Base-by-base conservation (phyloP, 2,113 vertebrate species). In the Labeo catla region DNA sequence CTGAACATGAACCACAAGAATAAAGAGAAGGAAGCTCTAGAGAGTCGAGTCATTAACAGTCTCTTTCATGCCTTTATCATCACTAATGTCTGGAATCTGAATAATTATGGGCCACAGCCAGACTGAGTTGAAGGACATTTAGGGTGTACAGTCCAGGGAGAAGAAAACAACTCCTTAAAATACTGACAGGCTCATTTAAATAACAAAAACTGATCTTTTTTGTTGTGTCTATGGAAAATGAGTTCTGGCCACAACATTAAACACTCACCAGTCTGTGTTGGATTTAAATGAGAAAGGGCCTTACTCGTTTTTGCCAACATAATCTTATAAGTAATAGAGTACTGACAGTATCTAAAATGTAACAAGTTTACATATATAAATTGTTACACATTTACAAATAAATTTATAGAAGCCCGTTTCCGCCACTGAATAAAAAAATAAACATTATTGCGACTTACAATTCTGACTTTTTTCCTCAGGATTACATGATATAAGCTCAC, bases 31-130 rank as follows among this genome's bases (percentile, higher is more conserved):
- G 52, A 79, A 78, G 68, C 76, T 74, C 84, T 63, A 86, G 39
- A 86, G 83, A 88, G 81, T 65, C 15, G 49, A 74, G 78, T 81
- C 72, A 80, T 36, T 86, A 63, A 72, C 47, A 50, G 50, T 23
- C 15, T 68, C 74, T 82, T 88, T 82, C 50, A 82, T 36, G 76
- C 9, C 16, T 74, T 66, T 16, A 66, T 86, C 23, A 72, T 54
- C 21, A 72, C 86, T 76, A 45, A 65, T 47, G 47, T 82, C 54
- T 88, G 81, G 66, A 88, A 84, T 88, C 34, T 78, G 63, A 34
- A 39, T 43, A 77, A 88, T 79, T 52, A 72, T 43, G 65, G 45
- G 65, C 15, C 45, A 72, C 52, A 36, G 76, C 43, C 63, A 81
- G 61, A 47, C 15, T 34, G 65, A 77, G 68, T 61, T 82, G 43